These are phyloP conservation scores for Parapsyche elsis DNA, from an alignment of 1,140 invertebrate species.

Conservation along the genomic window DNA sequence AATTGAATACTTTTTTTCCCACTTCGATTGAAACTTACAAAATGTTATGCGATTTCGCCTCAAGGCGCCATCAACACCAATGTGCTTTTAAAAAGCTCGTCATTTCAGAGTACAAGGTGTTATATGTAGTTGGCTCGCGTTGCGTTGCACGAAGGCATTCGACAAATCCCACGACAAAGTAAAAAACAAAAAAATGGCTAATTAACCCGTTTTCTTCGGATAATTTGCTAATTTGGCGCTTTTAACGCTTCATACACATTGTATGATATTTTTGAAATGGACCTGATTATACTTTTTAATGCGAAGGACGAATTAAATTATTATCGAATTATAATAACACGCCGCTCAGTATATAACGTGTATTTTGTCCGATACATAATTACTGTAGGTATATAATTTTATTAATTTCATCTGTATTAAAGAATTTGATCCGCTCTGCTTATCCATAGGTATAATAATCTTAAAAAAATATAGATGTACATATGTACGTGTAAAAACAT, in stretches of 20 bases:
- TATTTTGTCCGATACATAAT: conserved; percentile 6
- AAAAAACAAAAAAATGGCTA: too few relatives aligned
- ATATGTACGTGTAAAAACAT: too few relatives aligned
- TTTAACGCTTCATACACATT: background rate
- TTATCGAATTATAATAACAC: conserved; percentile 26
- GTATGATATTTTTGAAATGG: background rate
- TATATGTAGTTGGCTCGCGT: too few relatives aligned
- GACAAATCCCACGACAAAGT: too few relatives aligned
- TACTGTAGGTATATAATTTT: background rate
- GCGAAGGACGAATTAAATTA: conserved; percentile 21
- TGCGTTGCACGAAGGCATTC: too few relatives aligned
- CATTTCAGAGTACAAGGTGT: too few relatives aligned
- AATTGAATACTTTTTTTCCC: conserved; percentile 14
- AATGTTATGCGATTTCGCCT: too few relatives aligned
- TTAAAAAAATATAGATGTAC: too few relatives aligned
- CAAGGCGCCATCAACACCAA: too few relatives aligned
- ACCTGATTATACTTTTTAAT: background rate
- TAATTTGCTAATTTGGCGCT: background rate
- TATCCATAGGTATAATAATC: too few relatives aligned
- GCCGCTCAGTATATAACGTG: background rate
- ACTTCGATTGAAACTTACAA: background rate
- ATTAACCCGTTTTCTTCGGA: background rate
- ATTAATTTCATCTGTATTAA: background rate
- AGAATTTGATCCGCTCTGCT: too few relatives aligned
- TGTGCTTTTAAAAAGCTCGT: too few relatives aligned